Evolutionary conservation across 2,888 invertebrate genomes (phyloP).

Genomic region (Uloborus plumipes): DNA sequence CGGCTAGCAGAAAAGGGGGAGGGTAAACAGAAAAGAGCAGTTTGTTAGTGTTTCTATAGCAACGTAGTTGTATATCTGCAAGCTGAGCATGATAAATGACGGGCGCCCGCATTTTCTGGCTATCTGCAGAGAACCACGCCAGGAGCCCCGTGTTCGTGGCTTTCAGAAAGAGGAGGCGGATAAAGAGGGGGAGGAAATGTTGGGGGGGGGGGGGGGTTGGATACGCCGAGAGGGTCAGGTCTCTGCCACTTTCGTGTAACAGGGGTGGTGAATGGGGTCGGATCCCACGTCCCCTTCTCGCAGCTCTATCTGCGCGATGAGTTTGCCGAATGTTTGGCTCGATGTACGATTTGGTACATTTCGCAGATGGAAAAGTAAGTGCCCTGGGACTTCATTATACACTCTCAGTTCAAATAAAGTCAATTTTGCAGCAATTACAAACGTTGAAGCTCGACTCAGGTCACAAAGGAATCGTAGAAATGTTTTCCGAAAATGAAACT

Average conservation of each 20-base stretch:
- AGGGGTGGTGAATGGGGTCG: conserved; percentile 56
- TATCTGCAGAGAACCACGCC: conserved; percentile 60
- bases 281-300: background rate
- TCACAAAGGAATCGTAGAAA: too few relatives aligned
- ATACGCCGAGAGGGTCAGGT: conserved; percentile 46
- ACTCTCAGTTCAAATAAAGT: background rate
- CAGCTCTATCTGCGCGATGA: too few relatives aligned
- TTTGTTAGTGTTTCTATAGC: conserved; percentile 64
- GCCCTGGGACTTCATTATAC: background rate
- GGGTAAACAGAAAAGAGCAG: conserved; percentile 64
- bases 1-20: conserved; percentile 16
- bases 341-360: background rate
- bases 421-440: background rate
- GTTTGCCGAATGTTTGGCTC: background rate
- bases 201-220: conserved; percentile 1
- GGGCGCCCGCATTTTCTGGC: conserved; percentile 58
- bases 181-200: conserved; percentile 11
- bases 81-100: conserved; percentile 64
- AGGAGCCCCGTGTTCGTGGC: conserved; percentile 44
- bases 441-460: too few relatives aligned
- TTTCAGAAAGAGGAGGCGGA: conserved; percentile 22
- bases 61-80: conserved; percentile 63
- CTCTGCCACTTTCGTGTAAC: conserved; percentile 54
- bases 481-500: too few relatives aligned
- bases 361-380: background rate